A percentile compares a stretch with the other conserved stretches of the same genome.
phyloP scores from a whole-genome alignment of 2,113 vertebrate genomes.

The Ibidorhyncha struthersii region DNA sequence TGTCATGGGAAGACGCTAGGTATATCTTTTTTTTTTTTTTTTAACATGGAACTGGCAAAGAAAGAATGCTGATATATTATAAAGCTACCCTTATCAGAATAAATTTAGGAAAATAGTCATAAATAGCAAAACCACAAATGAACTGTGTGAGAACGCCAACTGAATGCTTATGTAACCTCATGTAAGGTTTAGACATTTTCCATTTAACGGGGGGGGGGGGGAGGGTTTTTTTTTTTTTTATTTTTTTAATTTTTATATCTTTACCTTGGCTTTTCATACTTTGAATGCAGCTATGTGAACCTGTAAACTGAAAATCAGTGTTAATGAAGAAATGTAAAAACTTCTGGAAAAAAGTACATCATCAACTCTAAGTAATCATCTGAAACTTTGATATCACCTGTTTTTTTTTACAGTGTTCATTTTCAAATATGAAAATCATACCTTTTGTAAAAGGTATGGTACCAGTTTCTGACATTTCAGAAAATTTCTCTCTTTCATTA shows the following conservation, averaged over 20 bases:
- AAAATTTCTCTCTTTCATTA: neutral
- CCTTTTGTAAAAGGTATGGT: neutral
- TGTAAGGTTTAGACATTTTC: neutral
- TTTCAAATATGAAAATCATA: neutral
- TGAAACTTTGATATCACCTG: neutral
- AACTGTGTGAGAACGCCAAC: neutral
- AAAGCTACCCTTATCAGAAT: neutral
- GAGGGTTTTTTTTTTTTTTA: no score
- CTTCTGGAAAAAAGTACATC: neutral
- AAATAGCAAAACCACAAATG: neutral
- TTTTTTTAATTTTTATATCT: neutral
- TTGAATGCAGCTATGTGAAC: neutral
- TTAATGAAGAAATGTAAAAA: neutral
- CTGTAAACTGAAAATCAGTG: neutral
- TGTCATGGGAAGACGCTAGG: neutral
- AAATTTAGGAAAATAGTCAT: neutral
- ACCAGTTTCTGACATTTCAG: neutral
- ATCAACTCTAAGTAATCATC: neutral
- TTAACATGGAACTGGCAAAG: neutral
- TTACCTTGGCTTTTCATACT: neutral
- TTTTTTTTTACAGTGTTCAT: neutral
- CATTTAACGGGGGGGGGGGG: neutral
- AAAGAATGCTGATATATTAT: neutral
- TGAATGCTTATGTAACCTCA: neutral
- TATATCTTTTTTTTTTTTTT: neutral